Conservation (phyloP, 2,113 vertebrate genomes). For the Motacilla tschutschensis region DNA sequence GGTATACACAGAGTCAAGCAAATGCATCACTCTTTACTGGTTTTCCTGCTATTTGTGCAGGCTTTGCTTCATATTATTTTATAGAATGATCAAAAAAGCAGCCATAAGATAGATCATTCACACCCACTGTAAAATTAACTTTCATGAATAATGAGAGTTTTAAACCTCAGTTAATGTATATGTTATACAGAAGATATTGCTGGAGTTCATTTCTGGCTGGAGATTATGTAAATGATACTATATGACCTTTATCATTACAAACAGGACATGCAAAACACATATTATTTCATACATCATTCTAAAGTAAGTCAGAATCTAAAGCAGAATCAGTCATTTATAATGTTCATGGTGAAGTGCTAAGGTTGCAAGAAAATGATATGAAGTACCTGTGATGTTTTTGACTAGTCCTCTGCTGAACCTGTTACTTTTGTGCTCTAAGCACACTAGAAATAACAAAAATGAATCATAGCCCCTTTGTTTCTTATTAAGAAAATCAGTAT, state of each 20-base stretch:
- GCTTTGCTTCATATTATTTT: constrained; percentile 85
- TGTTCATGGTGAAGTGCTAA: constrained; percentile 80
- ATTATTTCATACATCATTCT: constrained; percentile 93
- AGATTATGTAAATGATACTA: constrained; percentile 92
- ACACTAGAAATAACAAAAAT: constrained; percentile 12
- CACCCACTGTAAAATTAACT: constrained; percentile 86
- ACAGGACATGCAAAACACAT: constrained; percentile 84
- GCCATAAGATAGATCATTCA: constrained; percentile 84
- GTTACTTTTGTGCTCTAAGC: constrained; percentile 56
- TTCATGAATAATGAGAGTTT: constrained; percentile 88
- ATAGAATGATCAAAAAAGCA: constrained; percentile 83
- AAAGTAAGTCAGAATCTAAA: constrained; percentile 78
- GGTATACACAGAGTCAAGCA: constrained; percentile 75
- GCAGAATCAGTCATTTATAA: constrained; percentile 88
- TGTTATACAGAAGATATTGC: constrained; percentile 79
- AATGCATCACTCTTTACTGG: constrained; percentile 82
- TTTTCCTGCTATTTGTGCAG: constrained; percentile 81
- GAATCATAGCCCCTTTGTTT: neutral
- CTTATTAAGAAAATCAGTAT: neutral
- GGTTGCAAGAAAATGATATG: constrained; percentile 76
- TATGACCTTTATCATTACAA: constrained; percentile 91
- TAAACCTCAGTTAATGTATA: constrained; percentile 83
- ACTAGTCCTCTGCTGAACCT: constrained; percentile 68
- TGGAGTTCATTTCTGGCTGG: constrained; percentile 79
- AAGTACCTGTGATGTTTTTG: constrained; percentile 68